Evolutionary conservation across 2,797 vertebrate genomes (phyloP), one percentile per base, ranked within the genome.

Genomic region (Lutra lutra): DNA sequence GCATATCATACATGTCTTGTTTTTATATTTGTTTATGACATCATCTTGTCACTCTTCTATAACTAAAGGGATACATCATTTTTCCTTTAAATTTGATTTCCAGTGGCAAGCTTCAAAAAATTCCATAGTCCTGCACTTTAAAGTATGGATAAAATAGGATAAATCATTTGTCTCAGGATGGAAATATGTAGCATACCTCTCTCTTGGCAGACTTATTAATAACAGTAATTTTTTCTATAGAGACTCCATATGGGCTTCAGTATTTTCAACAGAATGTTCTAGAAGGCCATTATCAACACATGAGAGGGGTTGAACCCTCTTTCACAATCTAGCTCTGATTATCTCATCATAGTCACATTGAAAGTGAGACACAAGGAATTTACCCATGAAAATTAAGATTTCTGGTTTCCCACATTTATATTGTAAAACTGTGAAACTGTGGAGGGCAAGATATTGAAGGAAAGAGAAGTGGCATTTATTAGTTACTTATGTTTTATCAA

Each of bases 81-180:
- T 84, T 94, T 96, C 18, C 68, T 95, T 86, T 8, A 64, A 91
- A 94, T 3, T 84, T 85, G 29, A 79, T 93, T 97, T 91, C 21
- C 8, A 62, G 5, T 78, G 46, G 35, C 38, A 79, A 78, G 6
- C 13, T 48, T 77, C 27, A 86, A 83, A 12, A 79, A 68, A 73
- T 83, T 89, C 56, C 46, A 17, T 83, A 82, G 91, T 2, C 48
- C 2, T 93, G 35, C 2, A 82, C 32, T 51, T 93, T 56, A 91
- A 79, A 68, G 21, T 93, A 48, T 91, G 25, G 68, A 86, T 13
- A 94, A 15, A 70, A 72, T 58, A 70, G 58, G 40, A 60, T 62
- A 38, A 91, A 89, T 51, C 6, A 83, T 77, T 29, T 89, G 1
- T 43, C 79, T 10, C 51, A 60, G 14, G 43, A 79, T 72, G 21